phyloP scores from a whole-genome alignment of 2,888 invertebrate species.

The Chironomus riparius region DNA sequence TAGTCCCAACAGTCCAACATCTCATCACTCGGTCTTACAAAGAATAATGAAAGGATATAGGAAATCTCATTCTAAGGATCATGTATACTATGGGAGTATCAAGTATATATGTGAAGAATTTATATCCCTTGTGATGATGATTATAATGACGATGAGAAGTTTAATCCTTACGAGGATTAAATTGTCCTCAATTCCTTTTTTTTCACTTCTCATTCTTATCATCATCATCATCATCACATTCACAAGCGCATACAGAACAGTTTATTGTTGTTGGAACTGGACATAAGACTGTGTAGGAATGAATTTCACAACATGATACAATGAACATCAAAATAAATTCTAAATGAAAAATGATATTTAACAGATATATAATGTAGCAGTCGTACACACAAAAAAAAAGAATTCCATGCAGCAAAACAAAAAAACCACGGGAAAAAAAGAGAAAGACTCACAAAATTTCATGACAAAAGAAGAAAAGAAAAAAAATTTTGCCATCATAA shows the following conservation, averaged over 20 bases:
- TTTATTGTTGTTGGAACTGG: no score
- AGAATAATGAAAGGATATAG: no score
- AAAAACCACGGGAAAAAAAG: not conserved
- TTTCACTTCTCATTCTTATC: not conserved
- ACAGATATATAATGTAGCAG: not conserved
- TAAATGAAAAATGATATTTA: constrained; percentile 7
- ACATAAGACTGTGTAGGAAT: not conserved
- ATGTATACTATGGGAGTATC: no score
- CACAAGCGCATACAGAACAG: not conserved
- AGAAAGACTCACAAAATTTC: not conserved
- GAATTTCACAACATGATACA: not conserved
- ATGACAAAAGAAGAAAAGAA: not conserved
- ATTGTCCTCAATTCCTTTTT: no score
- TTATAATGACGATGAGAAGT: no score
- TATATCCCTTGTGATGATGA: no score
- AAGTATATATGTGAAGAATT: no score
- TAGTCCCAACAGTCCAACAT: no score
- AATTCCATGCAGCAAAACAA: not conserved
- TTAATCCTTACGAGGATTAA: no score
- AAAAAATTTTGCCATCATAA: not conserved
- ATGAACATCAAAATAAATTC: not conserved
- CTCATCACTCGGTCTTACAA: no score
- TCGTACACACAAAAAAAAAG: not conserved
- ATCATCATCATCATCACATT: not conserved
- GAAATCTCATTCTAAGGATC: no score